Evolutionary conservation across 2,888 invertebrate species (phyloP), one percentile per base, ranked within the genome.

Genomic region (Cryptocephalus primarius): DNA sequence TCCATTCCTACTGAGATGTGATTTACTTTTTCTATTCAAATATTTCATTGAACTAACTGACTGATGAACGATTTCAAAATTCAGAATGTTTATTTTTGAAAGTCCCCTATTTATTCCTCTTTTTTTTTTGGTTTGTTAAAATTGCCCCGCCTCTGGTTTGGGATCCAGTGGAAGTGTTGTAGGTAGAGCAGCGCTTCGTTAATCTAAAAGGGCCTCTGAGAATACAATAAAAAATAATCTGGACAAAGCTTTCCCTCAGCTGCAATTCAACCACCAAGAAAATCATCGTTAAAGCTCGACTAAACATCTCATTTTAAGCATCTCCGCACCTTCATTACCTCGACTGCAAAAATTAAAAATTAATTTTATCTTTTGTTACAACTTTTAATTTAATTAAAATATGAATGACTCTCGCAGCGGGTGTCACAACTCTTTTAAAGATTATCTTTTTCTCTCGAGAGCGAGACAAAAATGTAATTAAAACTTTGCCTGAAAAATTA

Each of bases 321-420:
- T 58, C 58, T 52, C 56, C 50, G 22, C 55, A 58, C 59, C 60
- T 61, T 60, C 59, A 61, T 62, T 63, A 60, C 60, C 60, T 64
- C 48, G 55, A 60, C 60, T 60, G 60, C 60, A 57, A 56, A 64
- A 69, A 70, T 70, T 70, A 70, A 70, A 70, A 70, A 69, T 70
- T 70, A 70, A 69, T 70, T 68, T 69, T 65, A 65, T 67, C 67
- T 67, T 12, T 63, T 62, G 61, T 66, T 63, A 68, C 68, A 67
- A 66, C 63, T 67, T 69, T 69, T 70, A 69, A 69, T 69, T 66
- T 68, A 69, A 66, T 67, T 58, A 62, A 47, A 63, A 62, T 61
- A 62, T 60, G 61, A 64, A 64, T 55, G 59, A 57, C 61, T 62
- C 56, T 56, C 56, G 55, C 63, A 61, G 58, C 62, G 64, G 64